Base-by-base conservation (phyloP, 2,888 invertebrate species). In the Cistogaster globosa region DNA sequence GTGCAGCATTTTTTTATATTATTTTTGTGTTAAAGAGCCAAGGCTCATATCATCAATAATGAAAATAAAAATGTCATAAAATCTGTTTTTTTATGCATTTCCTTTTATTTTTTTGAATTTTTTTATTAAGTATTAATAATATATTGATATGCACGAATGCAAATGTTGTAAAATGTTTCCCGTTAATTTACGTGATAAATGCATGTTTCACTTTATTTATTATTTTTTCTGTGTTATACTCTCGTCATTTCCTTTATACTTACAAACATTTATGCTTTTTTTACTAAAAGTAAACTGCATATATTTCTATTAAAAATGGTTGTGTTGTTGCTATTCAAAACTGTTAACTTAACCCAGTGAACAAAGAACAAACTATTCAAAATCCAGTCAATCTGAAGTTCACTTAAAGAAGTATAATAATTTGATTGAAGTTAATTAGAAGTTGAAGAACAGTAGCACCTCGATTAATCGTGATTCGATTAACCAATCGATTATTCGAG, bases 51-150 rank as follows among this genome's bases (percentile, higher is more conserved):
- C 81, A 81, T 81, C 82, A 78, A 74, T 71, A 85, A 74, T 38
- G 87, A 89, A 89, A 89, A 89, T 88, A 88, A 89, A 90, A 90
- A 88, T 89, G 90, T 89, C 90, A 91, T 90, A 90, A 89, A 90
- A 89, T 88, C 75, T 87, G 87, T 87, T 88, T 85, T n/a, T 87
- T 69, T 63, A 1, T 60, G 12, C 42, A 53, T 45, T 75, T 45
- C 9, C 60, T 71, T 53, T 32, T 32, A 5, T 58, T 57, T 76
- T 62, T 8, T 80, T 53, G 8, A 32, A 32, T 63, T 55, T n/a
- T 32, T 42, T 11, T 42, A 68, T 45, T 26, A 16, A 60, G 51
- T 53, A 67, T 72, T 57, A 77, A 67, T 69, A 71, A 81, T 60
- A 60, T 71, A 81, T 81, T 74, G 81, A 82, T 75, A 74, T 82